Base-by-base conservation (phyloP, 1,140 invertebrate species). In the Pachyrhynchus sulphureomaculatus region DNA sequence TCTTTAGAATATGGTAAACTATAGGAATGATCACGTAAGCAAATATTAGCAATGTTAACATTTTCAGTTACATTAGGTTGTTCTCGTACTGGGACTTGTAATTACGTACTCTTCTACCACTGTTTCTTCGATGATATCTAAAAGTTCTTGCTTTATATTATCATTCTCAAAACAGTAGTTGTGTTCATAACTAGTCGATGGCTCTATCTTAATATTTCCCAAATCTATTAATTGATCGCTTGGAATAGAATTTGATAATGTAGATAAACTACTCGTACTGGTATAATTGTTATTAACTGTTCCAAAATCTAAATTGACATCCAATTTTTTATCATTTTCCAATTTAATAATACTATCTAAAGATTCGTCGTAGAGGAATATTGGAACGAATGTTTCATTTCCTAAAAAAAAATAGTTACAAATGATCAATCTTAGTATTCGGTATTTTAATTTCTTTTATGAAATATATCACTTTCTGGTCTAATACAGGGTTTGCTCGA, bases 301-400 rank as follows among this genome's bases (percentile, higher is more conserved):
- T 12, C 26, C 12, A 29, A 29, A 29, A 29, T 29, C 26, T 6
- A 29, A 29, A 1, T 29, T 29, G 2, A 29, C 26, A 29, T 6
- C 26, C 12, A 29, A 2, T 10, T 26, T 29, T 29, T 29, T 29
- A 6, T 29, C 26, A 10, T 29, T 6, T 3, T 29, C 24, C 24
- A 26, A 26, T n/a, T n/a, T n/a, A n/a, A n/a, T n/a, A 26, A 26
- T 10, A 9, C 6, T 42, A n/a, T 24, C 32, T 6, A 21, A 13
- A 8, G 23, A 18, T n/a, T 62, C 60, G 18, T 73, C 66, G 64
- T 84, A 82, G 6, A 90, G 72, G 82, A 85, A 88, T 23, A 90
- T 78, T 62, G 90, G 86, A 1, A 88, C 80, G 17, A 87, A 75
- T 6, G 90, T 92, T 79, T 94, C 91, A 6, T 88, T 85, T 33